These are phyloP conservation scores for Gobio occitaniae DNA, from an alignment of 2,797 vertebrate genomes.

Conservation along the genomic window DNA sequence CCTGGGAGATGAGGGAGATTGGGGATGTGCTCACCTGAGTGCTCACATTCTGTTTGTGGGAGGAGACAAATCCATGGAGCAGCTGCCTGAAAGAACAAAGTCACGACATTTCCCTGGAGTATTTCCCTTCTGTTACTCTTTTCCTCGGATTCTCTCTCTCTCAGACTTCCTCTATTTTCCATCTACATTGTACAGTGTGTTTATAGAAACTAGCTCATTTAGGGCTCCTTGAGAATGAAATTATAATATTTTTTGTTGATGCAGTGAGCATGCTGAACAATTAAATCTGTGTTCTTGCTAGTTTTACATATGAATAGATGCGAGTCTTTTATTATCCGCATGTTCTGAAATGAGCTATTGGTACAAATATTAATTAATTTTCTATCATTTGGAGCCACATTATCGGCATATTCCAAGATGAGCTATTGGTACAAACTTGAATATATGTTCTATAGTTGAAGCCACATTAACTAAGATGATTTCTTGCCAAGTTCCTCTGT, in stretches of 20 bases:
- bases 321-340: neutral
- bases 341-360: neutral
- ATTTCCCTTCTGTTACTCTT: slow-evolving; percentile 39
- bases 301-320: neutral
- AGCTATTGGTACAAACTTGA: neutral
- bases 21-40: slow-evolving; percentile 54
- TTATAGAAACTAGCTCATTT: neutral
- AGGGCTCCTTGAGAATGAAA: neutral
- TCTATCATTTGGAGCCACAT: neutral
- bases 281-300: neutral
- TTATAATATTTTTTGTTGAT: neutral
- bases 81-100: slow-evolving; percentile 59
- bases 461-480: neutral
- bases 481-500: neutral
- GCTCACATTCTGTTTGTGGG: slow-evolving; percentile 55
- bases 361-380: neutral
- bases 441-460: neutral
- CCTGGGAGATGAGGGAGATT: slow-evolving; percentile 34
- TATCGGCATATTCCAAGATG: neutral
- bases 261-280: neutral
- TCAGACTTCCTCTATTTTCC: neutral
- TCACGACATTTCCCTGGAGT: slow-evolving; percentile 61
- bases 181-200: slow-evolving; percentile 10
- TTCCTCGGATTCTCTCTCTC: slow-evolving; percentile 4
- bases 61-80: slow-evolving; percentile 50